Conservation (phyloP, 1,140 invertebrate species). For the Drosophila tropicalis region DNA sequence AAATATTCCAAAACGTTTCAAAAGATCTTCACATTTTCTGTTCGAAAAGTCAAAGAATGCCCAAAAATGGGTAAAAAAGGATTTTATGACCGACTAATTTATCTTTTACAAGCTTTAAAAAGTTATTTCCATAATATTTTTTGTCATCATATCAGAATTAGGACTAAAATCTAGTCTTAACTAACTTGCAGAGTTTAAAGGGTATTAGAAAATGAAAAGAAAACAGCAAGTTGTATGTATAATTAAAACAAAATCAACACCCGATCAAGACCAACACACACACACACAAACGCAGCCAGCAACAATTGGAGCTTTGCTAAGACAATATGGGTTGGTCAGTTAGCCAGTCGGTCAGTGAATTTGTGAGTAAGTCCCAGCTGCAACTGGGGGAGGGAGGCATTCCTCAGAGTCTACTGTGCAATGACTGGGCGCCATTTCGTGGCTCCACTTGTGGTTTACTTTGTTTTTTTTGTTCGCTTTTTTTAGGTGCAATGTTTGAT, state of each 20-base stretch:
- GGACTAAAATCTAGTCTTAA: no score
- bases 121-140: no score
- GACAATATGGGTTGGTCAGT: conserved; percentile 59
- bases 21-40: no score
- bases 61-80: no score
- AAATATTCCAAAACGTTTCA: no score
- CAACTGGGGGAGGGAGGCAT: conserved; percentile 21
- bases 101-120: no score
- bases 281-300: neutral
- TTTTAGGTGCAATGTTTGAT: conserved; percentile 74
- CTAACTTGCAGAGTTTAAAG: conserved; percentile 12
- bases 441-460: conserved; percentile 9
- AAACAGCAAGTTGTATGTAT: conserved; percentile 43
- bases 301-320: conserved; percentile 9
- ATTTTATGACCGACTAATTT: no score
- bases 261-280: conserved; percentile 21
- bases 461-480: neutral
- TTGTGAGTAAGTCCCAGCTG: conserved; percentile 34
- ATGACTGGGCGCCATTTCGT: conserved; percentile 52
- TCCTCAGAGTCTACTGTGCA: conserved; percentile 14
- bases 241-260: conserved; percentile 74
- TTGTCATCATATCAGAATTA: no score
- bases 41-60: no score
- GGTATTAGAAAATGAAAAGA: conserved; percentile 47
- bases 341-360: conserved; percentile 48